Percentiles rank a stretch among this genome's conserved stretches.
phyloP scores from a whole-genome alignment of 37 sponge, comb jelly and placozoan genomes.

The Theonella swinhoei region DNA sequence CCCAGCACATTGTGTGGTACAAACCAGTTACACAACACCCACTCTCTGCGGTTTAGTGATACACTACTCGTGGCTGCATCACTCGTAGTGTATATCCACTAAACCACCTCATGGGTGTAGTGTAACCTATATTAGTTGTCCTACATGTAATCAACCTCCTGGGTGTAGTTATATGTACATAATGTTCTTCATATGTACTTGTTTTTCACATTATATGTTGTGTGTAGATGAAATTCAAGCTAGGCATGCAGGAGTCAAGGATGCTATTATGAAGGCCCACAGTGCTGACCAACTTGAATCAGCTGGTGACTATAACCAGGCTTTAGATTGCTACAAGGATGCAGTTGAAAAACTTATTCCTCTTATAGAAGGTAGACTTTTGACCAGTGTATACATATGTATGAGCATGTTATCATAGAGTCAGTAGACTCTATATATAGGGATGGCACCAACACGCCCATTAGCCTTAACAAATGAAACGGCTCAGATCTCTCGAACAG shows the following conservation, averaged over 20 bases:
- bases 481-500: too few relatives aligned
- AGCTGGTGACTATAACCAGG: slow-evolving; percentile 17
- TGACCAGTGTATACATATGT: background rate
- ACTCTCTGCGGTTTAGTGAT: too few relatives aligned
- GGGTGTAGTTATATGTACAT: background rate
- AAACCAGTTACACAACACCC: too few relatives aligned
- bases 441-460: too few relatives aligned
- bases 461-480: too few relatives aligned
- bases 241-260: slow-evolving; percentile 7
- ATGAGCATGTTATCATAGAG: too few relatives aligned
- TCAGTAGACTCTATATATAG: too few relatives aligned
- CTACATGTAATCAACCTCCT: background rate
- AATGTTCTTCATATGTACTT: background rate
- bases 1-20: too few relatives aligned
- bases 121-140: background rate
- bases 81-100: too few relatives aligned
- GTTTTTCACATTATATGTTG: background rate
- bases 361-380: slow-evolving; percentile 37
- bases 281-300: slow-evolving; percentile 37
- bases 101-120: too few relatives aligned
- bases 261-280: slow-evolving; percentile 18
- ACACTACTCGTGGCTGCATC: background rate
- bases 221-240: slow-evolving; percentile 27
- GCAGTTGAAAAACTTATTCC: slow-evolving; percentile 58
- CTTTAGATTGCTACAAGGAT: slow-evolving; percentile 53